Conservation (phyloP, 2,113 vertebrate species). For the Chaenocephalus aceratus region DNA sequence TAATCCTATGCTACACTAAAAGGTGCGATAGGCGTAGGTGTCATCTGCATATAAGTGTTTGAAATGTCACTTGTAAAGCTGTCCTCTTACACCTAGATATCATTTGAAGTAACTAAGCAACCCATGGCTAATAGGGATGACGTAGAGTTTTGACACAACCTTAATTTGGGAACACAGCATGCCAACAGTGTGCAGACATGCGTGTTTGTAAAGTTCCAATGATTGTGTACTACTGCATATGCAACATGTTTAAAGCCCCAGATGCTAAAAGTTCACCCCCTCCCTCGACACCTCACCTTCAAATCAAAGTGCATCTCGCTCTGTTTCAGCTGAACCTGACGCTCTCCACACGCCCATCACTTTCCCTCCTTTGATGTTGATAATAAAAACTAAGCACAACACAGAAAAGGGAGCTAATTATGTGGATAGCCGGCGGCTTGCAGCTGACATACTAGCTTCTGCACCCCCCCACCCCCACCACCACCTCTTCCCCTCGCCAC, state of each 20-base stretch:
- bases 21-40: no score
- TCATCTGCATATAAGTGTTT: background rate
- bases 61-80: background rate
- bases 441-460: slow-evolving; percentile 56
- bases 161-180: background rate
- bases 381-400: slow-evolving; percentile 38
- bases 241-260: slow-evolving; percentile 12
- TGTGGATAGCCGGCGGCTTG: slow-evolving; percentile 41
- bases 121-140: background rate
- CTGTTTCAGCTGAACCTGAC: slow-evolving; percentile 52
- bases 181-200: background rate
- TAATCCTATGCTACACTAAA: no score
- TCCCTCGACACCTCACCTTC: slow-evolving; percentile 3
- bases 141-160: background rate
- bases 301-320: slow-evolving; percentile 26
- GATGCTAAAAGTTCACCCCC: slow-evolving; percentile 18
- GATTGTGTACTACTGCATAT: background rate
- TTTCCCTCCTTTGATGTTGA: slow-evolving; percentile 40
- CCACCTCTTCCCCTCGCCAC: background rate
- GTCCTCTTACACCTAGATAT: background rate
- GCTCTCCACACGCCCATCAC: slow-evolving; percentile 59
- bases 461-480: background rate
- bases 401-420: slow-evolving; percentile 53
- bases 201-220: background rate
- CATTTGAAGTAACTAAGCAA: background rate